phyloP scores from a whole-genome alignment of 2,888 invertebrate genomes.

The Scelioninae gen. 1 region DNA sequence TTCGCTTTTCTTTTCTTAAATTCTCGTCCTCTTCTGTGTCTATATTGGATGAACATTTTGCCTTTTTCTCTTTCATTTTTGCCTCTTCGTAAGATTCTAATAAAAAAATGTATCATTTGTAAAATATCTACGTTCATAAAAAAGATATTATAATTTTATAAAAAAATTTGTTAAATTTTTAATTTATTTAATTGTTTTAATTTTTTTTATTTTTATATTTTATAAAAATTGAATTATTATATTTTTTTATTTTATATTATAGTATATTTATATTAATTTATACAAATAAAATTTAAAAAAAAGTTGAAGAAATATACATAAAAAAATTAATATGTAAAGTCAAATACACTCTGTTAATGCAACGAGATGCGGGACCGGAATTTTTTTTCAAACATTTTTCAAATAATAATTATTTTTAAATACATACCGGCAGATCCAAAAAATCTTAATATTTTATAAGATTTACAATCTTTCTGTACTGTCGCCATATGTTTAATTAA shows the following conservation, averaged over 20 bases:
- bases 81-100: constrained; percentile 11
- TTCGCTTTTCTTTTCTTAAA: constrained; percentile 2
- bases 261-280: no score
- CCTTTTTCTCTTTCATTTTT: neutral
- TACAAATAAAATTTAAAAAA: no score
- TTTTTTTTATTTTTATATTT: no score
- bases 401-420: neutral
- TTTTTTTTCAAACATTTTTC: neutral
- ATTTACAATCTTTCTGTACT: constrained; percentile 11
- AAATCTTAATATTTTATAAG: neutral
- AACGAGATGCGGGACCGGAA: no score
- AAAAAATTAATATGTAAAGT: no score
- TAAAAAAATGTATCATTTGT: neutral
- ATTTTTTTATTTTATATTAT: no score
- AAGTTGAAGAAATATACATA: no score
- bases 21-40: constrained; percentile 7
- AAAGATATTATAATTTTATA: neutral
- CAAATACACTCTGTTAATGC: no score
- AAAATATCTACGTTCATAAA: no score
- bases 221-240: no score
- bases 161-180: neutral
- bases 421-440: constrained; percentile 12
- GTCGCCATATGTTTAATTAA: neutral
- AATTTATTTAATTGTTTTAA: no score
- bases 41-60: neutral